Evolutionary conservation across 2,888 invertebrate genomes (phyloP).

Genomic region (Sinopyrophorus schimmeli): DNA sequence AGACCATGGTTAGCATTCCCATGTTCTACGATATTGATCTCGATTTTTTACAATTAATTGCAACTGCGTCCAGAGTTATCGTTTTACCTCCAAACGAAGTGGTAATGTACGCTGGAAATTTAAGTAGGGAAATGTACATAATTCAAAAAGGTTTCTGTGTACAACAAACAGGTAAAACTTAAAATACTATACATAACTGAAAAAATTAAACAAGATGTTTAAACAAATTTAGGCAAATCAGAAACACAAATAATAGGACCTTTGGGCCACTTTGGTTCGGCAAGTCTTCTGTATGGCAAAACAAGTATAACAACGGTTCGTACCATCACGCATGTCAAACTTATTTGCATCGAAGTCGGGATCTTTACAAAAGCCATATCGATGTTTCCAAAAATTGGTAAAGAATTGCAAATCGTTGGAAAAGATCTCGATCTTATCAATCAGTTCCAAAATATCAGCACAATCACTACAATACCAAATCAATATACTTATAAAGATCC

Average conservation of each 20-base stretch:
- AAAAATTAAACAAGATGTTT: neutral
- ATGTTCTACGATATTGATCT: slow-evolving; percentile 58
- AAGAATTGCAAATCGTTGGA: slow-evolving; percentile 43
- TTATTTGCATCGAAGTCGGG: slow-evolving; percentile 38
- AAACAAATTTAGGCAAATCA: neutral
- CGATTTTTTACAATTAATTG: slow-evolving; percentile 23
- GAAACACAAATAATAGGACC: slow-evolving; percentile 52
- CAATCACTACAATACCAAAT: too few relatives aligned
- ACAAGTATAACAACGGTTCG: slow-evolving; percentile 57
- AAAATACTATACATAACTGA: neutral
- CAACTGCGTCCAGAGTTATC: slow-evolving; percentile 55
- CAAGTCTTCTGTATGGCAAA: slow-evolving; percentile 57
- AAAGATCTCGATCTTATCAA: neutral
- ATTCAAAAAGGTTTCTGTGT: slow-evolving; percentile 60
- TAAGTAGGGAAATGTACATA: slow-evolving; percentile 59
- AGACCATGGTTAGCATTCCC: slow-evolving; percentile 56
- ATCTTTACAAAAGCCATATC: slow-evolving; percentile 53
- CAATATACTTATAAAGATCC: too few relatives aligned
- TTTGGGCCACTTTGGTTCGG: slow-evolving; percentile 56
- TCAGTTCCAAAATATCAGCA: neutral
- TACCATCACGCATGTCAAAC: slow-evolving; percentile 59
- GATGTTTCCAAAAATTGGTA: slow-evolving; percentile 58
- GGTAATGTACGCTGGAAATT: slow-evolving; percentile 59
- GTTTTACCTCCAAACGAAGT: slow-evolving; percentile 60
- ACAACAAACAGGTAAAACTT: slow-evolving; percentile 49